Conservation (phyloP, 2,888 invertebrate genomes). For the Catocala nupta region DNA sequence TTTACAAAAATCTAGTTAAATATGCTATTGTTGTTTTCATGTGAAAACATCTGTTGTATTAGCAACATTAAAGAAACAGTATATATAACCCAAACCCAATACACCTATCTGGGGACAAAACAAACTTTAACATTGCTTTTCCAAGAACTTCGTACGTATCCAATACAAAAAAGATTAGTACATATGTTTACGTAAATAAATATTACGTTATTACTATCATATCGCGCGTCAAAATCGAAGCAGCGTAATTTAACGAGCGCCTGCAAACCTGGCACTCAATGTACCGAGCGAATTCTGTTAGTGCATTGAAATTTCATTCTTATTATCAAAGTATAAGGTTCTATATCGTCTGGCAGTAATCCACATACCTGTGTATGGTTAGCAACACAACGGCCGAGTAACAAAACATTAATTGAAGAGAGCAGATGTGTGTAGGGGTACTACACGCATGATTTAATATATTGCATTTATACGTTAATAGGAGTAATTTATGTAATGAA, state of each 20-base stretch:
- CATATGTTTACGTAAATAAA: slow-evolving; percentile 15
- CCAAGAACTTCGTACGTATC: too few relatives aligned
- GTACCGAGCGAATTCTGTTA: slow-evolving; percentile 49
- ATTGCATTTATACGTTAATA: slow-evolving; percentile 19
- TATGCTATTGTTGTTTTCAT: too few relatives aligned
- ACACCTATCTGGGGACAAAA: too few relatives aligned
- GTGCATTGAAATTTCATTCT: slow-evolving; percentile 41
- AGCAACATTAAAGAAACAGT: too few relatives aligned
- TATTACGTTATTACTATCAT: slow-evolving; percentile 31
- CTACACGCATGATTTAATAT: slow-evolving; percentile 50
- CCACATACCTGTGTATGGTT: slow-evolving; percentile 52
- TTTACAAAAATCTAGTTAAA: too few relatives aligned
- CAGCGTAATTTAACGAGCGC: slow-evolving; percentile 59
- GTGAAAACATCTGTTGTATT: too few relatives aligned
- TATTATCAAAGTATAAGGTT: slow-evolving; percentile 20
- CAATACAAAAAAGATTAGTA: neutral
- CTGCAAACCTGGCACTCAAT: slow-evolving; percentile 39
- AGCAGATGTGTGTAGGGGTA: slow-evolving; percentile 59
- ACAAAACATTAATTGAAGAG: slow-evolving; percentile 75
- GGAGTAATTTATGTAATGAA: slow-evolving; percentile 19
- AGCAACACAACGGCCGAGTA: slow-evolving; percentile 66
- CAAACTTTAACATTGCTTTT: too few relatives aligned
- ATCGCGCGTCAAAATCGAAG: slow-evolving; percentile 56
- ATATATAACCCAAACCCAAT: too few relatives aligned
- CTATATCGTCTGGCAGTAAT: slow-evolving; percentile 17